Percentiles rank a stretch among this genome's conserved stretches.
Conservation (phyloP, 2,797 vertebrate species). For the Alauda arvensis region DNA sequence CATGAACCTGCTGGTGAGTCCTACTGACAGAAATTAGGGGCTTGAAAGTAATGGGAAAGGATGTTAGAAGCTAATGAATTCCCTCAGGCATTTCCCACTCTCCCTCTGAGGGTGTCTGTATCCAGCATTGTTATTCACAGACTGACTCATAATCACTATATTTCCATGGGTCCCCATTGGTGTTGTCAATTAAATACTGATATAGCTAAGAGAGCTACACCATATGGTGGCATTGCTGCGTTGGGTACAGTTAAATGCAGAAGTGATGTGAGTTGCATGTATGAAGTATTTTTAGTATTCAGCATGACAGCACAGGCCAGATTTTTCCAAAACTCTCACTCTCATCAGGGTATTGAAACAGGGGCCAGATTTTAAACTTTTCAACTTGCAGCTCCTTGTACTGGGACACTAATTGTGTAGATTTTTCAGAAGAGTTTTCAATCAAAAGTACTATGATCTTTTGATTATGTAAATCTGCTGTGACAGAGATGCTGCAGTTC, state of each 20-base stretch:
- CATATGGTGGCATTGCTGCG: slow-evolving; percentile 60
- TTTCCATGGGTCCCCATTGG: not conserved
- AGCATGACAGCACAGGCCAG: not conserved
- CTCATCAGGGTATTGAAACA: not conserved
- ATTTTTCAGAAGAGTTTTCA: slow-evolving; percentile 4
- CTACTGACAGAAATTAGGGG: not conserved
- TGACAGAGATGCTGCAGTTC: not conserved
- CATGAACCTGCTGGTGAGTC: not conserved
- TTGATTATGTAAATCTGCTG: not conserved
- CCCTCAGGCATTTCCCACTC: not conserved
- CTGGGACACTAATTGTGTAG: not conserved
- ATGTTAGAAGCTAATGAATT: slow-evolving; percentile 9
- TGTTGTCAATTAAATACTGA: slow-evolving; percentile 38
- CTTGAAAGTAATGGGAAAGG: not conserved
- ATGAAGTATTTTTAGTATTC: slow-evolving; percentile 54
- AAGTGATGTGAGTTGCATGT: not conserved
- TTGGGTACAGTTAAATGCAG: slow-evolving; percentile 32
- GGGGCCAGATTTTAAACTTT: not conserved
- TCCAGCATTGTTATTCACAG: slow-evolving; percentile 1
- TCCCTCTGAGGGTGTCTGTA: not conserved
- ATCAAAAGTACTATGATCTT: not conserved
- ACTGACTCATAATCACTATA: not conserved
- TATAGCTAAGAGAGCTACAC: slow-evolving; percentile 6
- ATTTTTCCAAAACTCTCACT: not conserved
- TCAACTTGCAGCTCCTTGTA: not conserved